phyloP scores from a whole-genome alignment of 2,113 vertebrate species.

The Ochotona curzoniae region DNA sequence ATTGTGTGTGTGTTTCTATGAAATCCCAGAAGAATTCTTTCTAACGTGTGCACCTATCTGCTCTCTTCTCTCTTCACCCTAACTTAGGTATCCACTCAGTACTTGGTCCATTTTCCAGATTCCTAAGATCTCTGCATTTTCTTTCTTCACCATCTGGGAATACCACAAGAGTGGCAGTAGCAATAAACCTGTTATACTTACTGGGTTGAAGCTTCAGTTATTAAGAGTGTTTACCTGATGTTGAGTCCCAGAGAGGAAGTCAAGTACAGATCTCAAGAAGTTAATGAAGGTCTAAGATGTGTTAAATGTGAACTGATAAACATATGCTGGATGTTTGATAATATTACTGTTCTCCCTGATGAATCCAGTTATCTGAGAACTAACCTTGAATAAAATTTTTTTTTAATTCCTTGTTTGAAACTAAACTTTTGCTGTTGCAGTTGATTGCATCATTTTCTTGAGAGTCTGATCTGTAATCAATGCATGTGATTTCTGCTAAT shows the following conservation, averaged over 20 bases:
- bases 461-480: constrained; percentile 36
- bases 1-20: neutral
- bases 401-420: neutral
- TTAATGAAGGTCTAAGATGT: constrained; percentile 18
- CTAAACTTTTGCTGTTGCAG: constrained; percentile 3
- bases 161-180: constrained; percentile 30
- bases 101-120: neutral
- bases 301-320: constrained; percentile 28
- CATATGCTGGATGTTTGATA: constrained; percentile 3
- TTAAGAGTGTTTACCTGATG: constrained; percentile 19
- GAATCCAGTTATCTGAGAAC: constrained; percentile 29
- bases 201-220: neutral
- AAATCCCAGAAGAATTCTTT: constrained; percentile 4
- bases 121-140: constrained; percentile 20
- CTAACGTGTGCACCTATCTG: neutral
- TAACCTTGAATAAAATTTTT: constrained; percentile 29
- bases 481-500: constrained; percentile 17
- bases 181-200: constrained; percentile 11
- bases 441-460: constrained; percentile 40
- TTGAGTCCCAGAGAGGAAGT: neutral
- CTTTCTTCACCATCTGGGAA: neutral
- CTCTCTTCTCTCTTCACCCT: neutral
- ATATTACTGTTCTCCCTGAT: neutral
- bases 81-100: neutral
- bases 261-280: neutral